Percentiles rank a stretch among this genome's conserved stretches.
phyloP scores from a whole-genome alignment of 2,113 vertebrate genomes.

The Chauna torquata region DNA sequence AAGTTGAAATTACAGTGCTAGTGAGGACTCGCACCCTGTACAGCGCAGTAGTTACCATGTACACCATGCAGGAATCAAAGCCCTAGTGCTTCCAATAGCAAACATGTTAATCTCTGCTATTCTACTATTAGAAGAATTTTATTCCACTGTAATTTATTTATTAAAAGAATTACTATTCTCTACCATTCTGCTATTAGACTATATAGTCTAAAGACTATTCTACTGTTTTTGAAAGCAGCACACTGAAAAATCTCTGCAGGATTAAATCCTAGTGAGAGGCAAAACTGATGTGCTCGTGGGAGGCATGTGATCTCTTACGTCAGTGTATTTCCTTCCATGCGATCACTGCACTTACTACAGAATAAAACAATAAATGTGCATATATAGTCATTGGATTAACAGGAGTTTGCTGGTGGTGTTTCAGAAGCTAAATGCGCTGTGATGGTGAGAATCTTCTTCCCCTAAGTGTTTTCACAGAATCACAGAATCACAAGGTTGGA shows the following conservation, averaged over 20 bases:
- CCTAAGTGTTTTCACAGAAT: not conserved
- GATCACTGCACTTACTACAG: not conserved
- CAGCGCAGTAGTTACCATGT: accelerated
- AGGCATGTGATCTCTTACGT: not conserved
- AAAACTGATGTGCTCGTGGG: no score
- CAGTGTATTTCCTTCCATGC: not conserved
- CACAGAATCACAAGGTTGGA: no score
- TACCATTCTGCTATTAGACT: no score
- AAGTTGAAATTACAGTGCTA: not conserved
- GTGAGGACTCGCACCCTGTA: accelerated
- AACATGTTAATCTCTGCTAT: not conserved
- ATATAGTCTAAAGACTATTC: no score
- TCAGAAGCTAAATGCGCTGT: not conserved
- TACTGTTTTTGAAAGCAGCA: not conserved
- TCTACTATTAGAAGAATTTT: not conserved
- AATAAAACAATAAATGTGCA: not conserved
- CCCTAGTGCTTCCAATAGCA: accelerated
- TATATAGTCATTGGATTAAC: not conserved
- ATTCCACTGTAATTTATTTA: no score
- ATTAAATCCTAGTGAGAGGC: not conserved
- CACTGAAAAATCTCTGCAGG: not conserved
- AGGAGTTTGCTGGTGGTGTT: not conserved
- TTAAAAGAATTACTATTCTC: no score
- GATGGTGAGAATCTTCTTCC: not conserved
- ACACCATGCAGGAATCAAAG: not conserved